Base-by-base conservation (phyloP, 2,113 vertebrate genomes). In the Holacanthus passer region DNA sequence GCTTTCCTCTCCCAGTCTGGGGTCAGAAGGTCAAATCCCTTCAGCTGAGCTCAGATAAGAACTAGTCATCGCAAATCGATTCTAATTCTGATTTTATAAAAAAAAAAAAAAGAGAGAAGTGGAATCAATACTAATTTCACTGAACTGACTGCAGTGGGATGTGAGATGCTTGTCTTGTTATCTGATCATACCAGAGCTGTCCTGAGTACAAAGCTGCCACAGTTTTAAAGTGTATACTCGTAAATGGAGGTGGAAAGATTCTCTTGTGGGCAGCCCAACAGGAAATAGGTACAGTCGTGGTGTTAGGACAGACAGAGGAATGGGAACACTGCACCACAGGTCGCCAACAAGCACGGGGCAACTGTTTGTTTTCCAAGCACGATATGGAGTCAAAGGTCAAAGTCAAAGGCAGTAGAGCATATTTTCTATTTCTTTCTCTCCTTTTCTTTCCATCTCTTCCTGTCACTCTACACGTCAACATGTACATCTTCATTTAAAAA, bases 41-140 rank as follows among this genome's bases (percentile, higher is more conserved):
- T 85, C 45, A 82, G 32, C 73, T 29, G 45, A 64, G 64, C 59
- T 27, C 59, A 24, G 2, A 64, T 79, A 73, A 85, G 43, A 63
- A 50, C 24, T 45, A 45, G 52, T 66, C 60, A 47, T 56, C 0
- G 8, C 27, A 76, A 76, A 69, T 88, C 56, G 1, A 77, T 79
- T 86, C 7, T n/a, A 79, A 86, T 79, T 58, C 58, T 76, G 69
- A 86, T 76, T 88, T 81, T 67, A 55, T 56, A 41, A 41, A 41
- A 41, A 41, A 22, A 47, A 35, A 27, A 35, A 68, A 68, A 14
- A 1, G 13, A 67, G 31, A 67, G 41, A 50, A 73, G 5, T 64
- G 9, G 20, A 63, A 86, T 88, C 78, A 74, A 82, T 82, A 78
- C 39, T 17, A 55, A 74, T 77, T 82, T 70, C 75, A 50, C 10